Percentiles rank a stretch among this genome's conserved stretches.
Evolutionary conservation across 1,140 invertebrate species (phyloP).

Genomic region (Ylistrum balloti): DNA sequence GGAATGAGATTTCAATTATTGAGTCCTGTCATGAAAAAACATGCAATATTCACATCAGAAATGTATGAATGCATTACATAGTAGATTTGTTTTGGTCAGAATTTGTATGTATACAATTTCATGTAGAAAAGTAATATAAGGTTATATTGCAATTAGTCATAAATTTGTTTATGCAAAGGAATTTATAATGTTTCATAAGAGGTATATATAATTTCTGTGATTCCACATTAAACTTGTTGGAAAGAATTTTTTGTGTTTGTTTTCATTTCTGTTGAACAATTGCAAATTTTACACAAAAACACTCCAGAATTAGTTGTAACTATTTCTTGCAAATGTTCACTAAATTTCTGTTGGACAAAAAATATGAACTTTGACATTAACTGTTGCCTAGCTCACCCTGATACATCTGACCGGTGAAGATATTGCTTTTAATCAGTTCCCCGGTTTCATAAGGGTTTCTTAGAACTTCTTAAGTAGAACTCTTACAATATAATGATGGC

Average conservation of each 20-base stretch:
- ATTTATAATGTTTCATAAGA: constrained; percentile 40
- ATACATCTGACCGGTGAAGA: too few relatives aligned
- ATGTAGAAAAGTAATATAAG: constrained; percentile 18
- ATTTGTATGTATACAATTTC: constrained; percentile 20
- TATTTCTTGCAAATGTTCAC: too few relatives aligned
- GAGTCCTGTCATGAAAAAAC: background rate
- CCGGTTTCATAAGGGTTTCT: too few relatives aligned
- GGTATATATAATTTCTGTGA: constrained; percentile 36
- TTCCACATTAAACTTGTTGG: constrained; percentile 39
- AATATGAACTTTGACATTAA: too few relatives aligned
- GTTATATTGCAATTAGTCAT: constrained; percentile 36
- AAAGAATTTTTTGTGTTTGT: background rate
- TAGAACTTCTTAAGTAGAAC: too few relatives aligned
- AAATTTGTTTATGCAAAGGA: constrained; percentile 39
- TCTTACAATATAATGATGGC: too few relatives aligned
- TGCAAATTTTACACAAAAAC: too few relatives aligned
- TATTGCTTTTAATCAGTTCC: too few relatives aligned
- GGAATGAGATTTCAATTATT: background rate
- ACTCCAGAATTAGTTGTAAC: too few relatives aligned
- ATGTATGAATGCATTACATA: background rate
- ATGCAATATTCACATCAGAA: constrained; percentile 39
- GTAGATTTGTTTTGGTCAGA: background rate
- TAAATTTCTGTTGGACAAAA: too few relatives aligned
- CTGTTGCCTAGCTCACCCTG: too few relatives aligned
- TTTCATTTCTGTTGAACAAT: background rate